Evolutionary conservation across 2,797 vertebrate genomes (phyloP).

Genomic region (Esox masquinongy): DNA sequence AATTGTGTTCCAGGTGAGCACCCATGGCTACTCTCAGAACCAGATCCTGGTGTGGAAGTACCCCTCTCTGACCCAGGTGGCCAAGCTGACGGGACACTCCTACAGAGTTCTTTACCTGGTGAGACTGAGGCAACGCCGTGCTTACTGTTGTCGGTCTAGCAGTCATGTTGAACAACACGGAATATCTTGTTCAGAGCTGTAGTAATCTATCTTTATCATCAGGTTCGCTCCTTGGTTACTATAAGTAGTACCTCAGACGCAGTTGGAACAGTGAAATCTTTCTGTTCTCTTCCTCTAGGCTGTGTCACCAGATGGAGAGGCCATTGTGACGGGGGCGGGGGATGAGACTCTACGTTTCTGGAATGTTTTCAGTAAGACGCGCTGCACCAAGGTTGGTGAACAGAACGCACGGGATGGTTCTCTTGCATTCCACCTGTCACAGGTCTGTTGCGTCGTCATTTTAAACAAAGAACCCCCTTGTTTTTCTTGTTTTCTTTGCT

Average conservation of each 20-base stretch:
- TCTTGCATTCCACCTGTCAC: neutral
- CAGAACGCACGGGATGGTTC: neutral
- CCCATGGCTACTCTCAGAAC: slow-evolving; percentile 85
- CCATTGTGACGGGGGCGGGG: slow-evolving; percentile 82
- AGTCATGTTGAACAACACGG: neutral
- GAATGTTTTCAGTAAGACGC: slow-evolving; percentile 85
- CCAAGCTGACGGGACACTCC: slow-evolving; percentile 83
- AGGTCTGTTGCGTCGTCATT: neutral
- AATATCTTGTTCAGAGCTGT: neutral
- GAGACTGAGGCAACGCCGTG: slow-evolving; percentile 21
- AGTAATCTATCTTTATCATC: too few species aligned
- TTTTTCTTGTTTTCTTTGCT: slow-evolving; percentile 9
- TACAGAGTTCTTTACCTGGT: slow-evolving; percentile 84
- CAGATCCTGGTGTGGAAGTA: slow-evolving; percentile 88
- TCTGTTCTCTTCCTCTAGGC: slow-evolving; percentile 59
- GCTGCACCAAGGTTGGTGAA: slow-evolving; percentile 78
- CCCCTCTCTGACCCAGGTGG: slow-evolving; percentile 82
- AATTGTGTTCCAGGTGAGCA: slow-evolving; percentile 74
- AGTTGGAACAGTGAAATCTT: neutral
- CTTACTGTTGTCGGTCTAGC: neutral
- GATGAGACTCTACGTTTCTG: slow-evolving; percentile 84
- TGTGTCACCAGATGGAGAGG: slow-evolving; percentile 82
- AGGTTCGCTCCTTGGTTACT: neutral
- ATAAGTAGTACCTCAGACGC: too few species aligned
- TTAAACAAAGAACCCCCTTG: neutral